Evolutionary conservation across 1,140 invertebrate species (phyloP).

Genomic region (Pseudoatta argentina): DNA sequence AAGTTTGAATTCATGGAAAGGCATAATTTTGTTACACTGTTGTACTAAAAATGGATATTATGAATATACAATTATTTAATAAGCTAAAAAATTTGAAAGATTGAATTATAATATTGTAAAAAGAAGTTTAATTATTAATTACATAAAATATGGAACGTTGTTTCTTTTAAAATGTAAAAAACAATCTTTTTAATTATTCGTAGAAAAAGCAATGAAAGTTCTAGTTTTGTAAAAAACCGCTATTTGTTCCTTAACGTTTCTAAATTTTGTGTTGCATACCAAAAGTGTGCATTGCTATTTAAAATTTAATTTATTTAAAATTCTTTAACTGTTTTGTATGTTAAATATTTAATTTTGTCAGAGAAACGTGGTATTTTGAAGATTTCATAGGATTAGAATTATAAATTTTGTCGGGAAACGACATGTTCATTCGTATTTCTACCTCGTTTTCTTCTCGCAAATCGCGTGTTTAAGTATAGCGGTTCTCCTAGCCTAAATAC

Average conservation of each 20-base stretch:
- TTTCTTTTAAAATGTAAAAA: neutral
- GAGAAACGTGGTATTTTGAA: neutral
- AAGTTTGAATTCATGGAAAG: constrained; percentile 41
- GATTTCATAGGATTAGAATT: constrained; percentile 2
- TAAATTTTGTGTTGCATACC: neutral
- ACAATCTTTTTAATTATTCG: neutral
- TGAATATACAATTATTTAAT: neutral
- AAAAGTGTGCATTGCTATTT: neutral
- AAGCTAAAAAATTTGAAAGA: neutral
- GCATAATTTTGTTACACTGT: neutral
- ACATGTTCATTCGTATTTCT: constrained; percentile 32
- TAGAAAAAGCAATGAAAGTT: neutral
- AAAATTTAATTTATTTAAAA: neutral
- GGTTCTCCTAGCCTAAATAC: constrained; percentile 48
- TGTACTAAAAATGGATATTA: neutral
- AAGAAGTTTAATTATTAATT: neutral
- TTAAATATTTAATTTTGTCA: neutral
- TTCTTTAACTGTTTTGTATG: neutral
- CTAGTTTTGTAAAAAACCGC: neutral
- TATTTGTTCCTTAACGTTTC: constrained; percentile 3
- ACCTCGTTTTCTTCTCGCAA: neutral
- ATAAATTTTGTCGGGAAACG: constrained; percentile 25
- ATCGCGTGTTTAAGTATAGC: constrained; percentile 47
- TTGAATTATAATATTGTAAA: neutral
- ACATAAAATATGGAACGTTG: neutral